Percentiles rank a stretch among this genome's conserved stretches.
Evolutionary conservation across 2,113 vertebrate species (phyloP).

Genomic region (Lethenteron reissneri): DNA sequence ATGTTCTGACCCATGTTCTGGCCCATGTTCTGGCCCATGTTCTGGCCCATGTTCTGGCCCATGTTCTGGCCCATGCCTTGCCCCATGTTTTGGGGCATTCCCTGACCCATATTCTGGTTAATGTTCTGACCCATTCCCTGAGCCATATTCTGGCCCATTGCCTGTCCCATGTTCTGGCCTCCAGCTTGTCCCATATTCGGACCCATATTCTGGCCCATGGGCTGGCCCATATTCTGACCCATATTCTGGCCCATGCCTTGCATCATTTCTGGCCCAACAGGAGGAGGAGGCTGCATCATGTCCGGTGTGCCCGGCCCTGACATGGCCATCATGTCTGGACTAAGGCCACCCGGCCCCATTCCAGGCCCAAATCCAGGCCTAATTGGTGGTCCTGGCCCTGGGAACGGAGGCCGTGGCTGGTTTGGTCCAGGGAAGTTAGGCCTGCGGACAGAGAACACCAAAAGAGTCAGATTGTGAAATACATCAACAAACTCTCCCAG

Average conservation of each 20-base stretch:
- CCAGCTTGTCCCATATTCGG: too few species aligned
- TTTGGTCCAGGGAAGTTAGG: constrained; percentile 19
- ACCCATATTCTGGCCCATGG: too few species aligned
- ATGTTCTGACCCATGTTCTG: neutral
- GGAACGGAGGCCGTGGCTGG: constrained; percentile 30
- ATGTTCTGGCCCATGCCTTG: constrained; percentile 30
- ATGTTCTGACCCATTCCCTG: too few species aligned
- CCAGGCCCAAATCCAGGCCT: too few species aligned
- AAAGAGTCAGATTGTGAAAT: neutral
- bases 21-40: too few species aligned
- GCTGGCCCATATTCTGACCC: too few species aligned
- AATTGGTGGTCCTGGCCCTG: constrained; percentile 19
- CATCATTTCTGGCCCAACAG: constrained; percentile 23
- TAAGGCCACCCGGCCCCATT: too few species aligned
- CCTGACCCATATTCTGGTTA: too few species aligned
- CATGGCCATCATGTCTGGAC: too few species aligned
- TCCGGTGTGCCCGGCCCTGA: constrained; percentile 25
- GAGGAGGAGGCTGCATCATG: constrained; percentile 17
- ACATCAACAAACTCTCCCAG: neutral
- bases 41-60: constrained; percentile 19
- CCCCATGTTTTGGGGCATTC: constrained; percentile 31
- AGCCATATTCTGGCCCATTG: too few species aligned
- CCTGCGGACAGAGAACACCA: constrained; percentile 5
- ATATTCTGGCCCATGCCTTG: constrained; percentile 15
- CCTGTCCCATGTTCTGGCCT: too few species aligned